Base-by-base conservation (phyloP, 2,797 vertebrate species). In the Scleropages formosus region DNA sequence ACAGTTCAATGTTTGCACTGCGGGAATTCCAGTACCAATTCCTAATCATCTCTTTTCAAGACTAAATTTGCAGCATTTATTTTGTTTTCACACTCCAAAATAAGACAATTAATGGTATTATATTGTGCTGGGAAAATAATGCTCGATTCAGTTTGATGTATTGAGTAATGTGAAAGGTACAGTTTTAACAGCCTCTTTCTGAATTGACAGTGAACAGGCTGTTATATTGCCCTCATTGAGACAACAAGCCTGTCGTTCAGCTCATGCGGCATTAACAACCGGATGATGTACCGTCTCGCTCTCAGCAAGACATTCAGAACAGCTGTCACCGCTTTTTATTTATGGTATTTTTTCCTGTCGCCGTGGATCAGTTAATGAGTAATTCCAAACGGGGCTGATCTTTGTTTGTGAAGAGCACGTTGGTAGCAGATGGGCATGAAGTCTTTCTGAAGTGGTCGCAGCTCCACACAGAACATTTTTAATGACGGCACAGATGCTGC, bases 401-500 rank as follows among this genome's bases (percentile, higher is more conserved):
- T 85, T 84, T 80, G 80, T 74, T 73, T 74, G 73, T 20, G 22
- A 78, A 80, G 80, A 79, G 66, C 49, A 72, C 74, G 72, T 59
- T 83, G 81, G 77, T 74, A 78, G 74, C 83, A 84, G 78, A 85
- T 82, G 84, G 66, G 66, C 39, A 47, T 15, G 24, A 58, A 10
- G 16, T 22, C 16, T 83, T 77, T 86, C 86, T 85, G 82, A 87
- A 81, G 83, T 83, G 81, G 75, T 78, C 81, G 87, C 22, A 0
- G 79, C 82, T 65, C 74, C 62, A 80, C 31, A 8, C 46, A 73
- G 82, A 80, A 65, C 77, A 1, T 81, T 63, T 83, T 62, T 75
- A 20, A 53, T 70, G 59, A 78, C 24, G 77, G 79, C 82, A 80
- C 76, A 4, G 13, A 77, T 77, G 51, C 84, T 86, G 77, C 31